A percentile compares a stretch with the other conserved stretches of the same genome.
phyloP scores from a whole-genome alignment of 2,888 invertebrate species.

The Diachrysia chrysitis region DNA sequence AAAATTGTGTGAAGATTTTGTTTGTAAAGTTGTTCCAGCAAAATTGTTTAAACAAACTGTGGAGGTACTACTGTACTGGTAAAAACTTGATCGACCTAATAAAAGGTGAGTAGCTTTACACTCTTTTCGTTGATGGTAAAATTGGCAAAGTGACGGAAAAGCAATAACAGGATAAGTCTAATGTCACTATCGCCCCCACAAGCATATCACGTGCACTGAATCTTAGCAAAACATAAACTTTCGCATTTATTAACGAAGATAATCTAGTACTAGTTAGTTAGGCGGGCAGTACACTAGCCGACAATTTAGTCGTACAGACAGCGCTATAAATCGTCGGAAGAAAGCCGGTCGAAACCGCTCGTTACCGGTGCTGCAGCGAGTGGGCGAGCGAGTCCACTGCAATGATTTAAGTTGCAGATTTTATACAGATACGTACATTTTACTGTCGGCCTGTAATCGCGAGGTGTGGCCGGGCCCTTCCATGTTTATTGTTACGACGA shows the following conservation, averaged over 20 bases:
- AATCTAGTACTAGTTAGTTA: conserved; percentile 58
- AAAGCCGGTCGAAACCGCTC: conserved; percentile 56
- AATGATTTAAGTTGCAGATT: conserved; percentile 59
- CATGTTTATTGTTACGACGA: conserved; percentile 48
- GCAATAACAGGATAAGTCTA: neutral
- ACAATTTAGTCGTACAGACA: conserved; percentile 55
- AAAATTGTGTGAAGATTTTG: no score
- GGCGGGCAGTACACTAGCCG: conserved; percentile 47
- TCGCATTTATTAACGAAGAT: conserved; percentile 57
- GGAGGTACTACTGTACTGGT: no score
- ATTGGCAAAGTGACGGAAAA: neutral
- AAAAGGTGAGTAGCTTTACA: no score
- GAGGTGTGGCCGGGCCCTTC: conserved; percentile 55
- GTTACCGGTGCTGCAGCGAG: conserved; percentile 49
- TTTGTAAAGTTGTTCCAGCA: no score
- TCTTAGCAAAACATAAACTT: conserved; percentile 52
- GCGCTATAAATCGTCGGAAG: conserved; percentile 58
- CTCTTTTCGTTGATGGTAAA: neutral
- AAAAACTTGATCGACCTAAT: no score
- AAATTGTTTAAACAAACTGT: no score
- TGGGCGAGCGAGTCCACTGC: conserved; percentile 57
- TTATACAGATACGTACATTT: conserved; percentile 52
- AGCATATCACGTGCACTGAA: conserved; percentile 36
- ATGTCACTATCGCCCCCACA: neutral
- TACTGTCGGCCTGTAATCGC: conserved; percentile 41